These are phyloP conservation scores for Nephila pilipes DNA, from an alignment of 1,140 invertebrate species.

Conservation along the genomic window DNA sequence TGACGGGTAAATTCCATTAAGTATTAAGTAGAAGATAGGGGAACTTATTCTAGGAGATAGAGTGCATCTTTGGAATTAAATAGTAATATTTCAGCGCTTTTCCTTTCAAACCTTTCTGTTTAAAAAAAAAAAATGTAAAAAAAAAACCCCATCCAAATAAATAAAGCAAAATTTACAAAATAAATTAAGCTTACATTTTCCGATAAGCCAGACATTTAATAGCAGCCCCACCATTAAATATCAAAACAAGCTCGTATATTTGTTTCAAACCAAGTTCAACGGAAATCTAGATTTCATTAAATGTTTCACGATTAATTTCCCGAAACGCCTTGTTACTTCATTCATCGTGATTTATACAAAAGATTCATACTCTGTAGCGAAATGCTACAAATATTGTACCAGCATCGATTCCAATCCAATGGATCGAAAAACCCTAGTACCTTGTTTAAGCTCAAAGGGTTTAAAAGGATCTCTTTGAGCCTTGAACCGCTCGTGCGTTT, in stretches of 20 bases:
- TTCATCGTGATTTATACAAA: background rate
- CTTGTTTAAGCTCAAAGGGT: constrained; percentile 39
- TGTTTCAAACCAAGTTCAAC: background rate
- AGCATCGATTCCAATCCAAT: constrained; percentile 45
- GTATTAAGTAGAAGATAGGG: too few relatives aligned
- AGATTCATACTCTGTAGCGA: background rate
- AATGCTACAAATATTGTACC: constrained; percentile 17
- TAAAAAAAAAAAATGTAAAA: too few relatives aligned
- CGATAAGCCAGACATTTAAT: too few relatives aligned
- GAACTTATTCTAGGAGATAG: too few relatives aligned
- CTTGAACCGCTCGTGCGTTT: constrained; percentile 23
- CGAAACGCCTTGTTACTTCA: background rate
- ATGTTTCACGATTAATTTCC: background rate
- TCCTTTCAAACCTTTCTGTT: too few relatives aligned
- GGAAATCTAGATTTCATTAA: background rate
- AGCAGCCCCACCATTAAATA: too few relatives aligned
- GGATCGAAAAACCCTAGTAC: constrained; percentile 12
- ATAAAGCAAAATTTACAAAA: too few relatives aligned
- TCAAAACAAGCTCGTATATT: background rate
- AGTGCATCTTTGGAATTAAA: too few relatives aligned
- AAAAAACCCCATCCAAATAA: too few relatives aligned
- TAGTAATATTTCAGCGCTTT: too few relatives aligned
- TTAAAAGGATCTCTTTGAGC: constrained; percentile 36
- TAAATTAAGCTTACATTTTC: too few relatives aligned
- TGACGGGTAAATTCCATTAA: too few relatives aligned